Base-by-base conservation (phyloP, 2,888 invertebrate genomes). In the Dimorphilus gyrociliatus region DNA sequence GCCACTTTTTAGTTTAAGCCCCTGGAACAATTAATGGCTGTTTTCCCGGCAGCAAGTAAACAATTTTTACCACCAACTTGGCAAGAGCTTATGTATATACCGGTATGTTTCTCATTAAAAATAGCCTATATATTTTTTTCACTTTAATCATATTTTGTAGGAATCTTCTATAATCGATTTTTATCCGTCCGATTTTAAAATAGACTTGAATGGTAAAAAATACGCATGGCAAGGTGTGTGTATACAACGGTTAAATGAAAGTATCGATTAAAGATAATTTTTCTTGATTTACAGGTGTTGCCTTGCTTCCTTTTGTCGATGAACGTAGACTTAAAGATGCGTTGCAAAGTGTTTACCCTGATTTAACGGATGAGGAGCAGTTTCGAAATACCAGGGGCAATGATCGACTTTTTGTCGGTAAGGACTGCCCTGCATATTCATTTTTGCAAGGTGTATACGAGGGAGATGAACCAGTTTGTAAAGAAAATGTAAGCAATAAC, bases 161-260 rank as follows among this genome's bases (percentile, higher is more conserved):
- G 75, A 77, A 45, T 94, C 94, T 0, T 67, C 80, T 1, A 94
- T 97, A 35, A 90, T 97, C 47, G 97, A 99, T 64, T 94, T 99
- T 68, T 99, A 99, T 67, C 97, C 97, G 0, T 77, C 74, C 54
- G 86, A 97, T 62, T 97, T 97, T 65, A 73, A 78, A 48, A 88
- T 94, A 38, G 92, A 97, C 66, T 67, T 99, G 42, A 99, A 99
- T 66, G 97, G 97, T 19, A 97, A 99, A 67, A 94, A 90, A 64
- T 94, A 81, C 66, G 94, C 94, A 28, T 99, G 97, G 97, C 92
- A 94, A 66, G 66, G 62, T 48, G 41, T 35, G 32, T 14, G 7
- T 14, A 21, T 6, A 12, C 14, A n/a, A n/a, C 14, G 25, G 6
- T n/a, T 15, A 6, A n/a, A 6, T 13, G 7, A 12, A 25, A 15